These are phyloP conservation scores for Abramis brama DNA, from an alignment of 2,113 vertebrate genomes.

Conservation along the genomic window DNA sequence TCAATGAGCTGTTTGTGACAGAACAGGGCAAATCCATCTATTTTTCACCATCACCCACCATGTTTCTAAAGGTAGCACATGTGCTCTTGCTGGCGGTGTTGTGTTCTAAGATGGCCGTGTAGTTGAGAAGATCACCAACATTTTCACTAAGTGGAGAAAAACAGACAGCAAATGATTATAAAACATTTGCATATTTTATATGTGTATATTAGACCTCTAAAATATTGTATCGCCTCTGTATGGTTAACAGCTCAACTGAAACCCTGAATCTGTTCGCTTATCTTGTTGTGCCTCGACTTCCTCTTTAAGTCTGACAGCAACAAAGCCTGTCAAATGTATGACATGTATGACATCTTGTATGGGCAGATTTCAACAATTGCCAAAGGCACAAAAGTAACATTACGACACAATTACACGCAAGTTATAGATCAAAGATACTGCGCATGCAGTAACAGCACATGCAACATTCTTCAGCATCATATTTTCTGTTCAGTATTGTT, in stretches of 20 bases:
- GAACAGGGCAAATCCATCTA: neutral
- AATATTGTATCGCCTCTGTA: neutral
- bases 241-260: conserved; percentile 32
- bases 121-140: conserved; percentile 92
- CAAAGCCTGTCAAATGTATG: neutral
- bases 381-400: neutral
- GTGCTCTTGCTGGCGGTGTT: conserved; percentile 84
- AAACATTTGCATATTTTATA: neutral
- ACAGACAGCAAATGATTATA: neutral
- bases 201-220: neutral
- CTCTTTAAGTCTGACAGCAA: conserved; percentile 22
- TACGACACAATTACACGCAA: neutral
- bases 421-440: neutral
- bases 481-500: neutral
- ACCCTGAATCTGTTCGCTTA: conserved; percentile 38
- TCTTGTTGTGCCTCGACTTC: conserved; percentile 27
- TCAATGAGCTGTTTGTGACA: neutral
- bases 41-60: conserved; percentile 74
- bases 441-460: neutral
- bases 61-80: conserved; percentile 90
- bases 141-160: conserved; percentile 80
- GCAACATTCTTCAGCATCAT: neutral
- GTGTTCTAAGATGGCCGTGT: conserved; percentile 86
- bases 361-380: conserved; percentile 42
- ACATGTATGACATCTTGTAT: conserved; percentile 28